phyloP scores from a whole-genome alignment of 2,113 vertebrate genomes.

The Dromiciops gliroides region DNA sequence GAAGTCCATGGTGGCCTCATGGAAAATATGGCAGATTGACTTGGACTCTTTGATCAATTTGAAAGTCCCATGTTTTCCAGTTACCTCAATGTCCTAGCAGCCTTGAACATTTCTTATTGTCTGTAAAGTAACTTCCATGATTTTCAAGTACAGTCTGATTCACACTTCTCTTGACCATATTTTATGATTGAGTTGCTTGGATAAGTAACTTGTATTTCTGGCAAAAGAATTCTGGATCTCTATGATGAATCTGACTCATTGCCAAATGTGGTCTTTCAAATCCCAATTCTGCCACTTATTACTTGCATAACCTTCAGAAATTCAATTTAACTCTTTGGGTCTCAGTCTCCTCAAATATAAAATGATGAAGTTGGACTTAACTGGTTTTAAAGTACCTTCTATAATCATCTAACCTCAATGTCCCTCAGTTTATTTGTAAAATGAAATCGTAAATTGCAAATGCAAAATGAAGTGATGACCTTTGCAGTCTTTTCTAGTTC shows the following conservation, averaged over 20 bases:
- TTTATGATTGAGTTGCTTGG: background rate
- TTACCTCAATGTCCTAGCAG: background rate
- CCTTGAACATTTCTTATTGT: background rate
- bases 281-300: background rate
- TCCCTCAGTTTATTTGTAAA: background rate
- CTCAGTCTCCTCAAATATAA: conserved; percentile 1
- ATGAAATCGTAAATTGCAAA: too few species aligned
- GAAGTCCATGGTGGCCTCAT: background rate
- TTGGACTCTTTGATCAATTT: background rate
- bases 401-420: background rate
- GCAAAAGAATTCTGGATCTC: background rate
- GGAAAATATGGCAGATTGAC: background rate
- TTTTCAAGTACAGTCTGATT: background rate
- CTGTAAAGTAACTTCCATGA: background rate
- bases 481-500: background rate
- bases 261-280: background rate
- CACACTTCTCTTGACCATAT: background rate
- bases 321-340: background rate
- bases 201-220: background rate
- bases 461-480: background rate
- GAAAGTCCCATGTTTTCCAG: background rate
- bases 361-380: background rate
- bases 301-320: background rate
- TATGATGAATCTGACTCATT: background rate
- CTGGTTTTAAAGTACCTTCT: background rate